Conservation (phyloP, 2,888 invertebrate species). For the Ochlodes sylvanus region DNA sequence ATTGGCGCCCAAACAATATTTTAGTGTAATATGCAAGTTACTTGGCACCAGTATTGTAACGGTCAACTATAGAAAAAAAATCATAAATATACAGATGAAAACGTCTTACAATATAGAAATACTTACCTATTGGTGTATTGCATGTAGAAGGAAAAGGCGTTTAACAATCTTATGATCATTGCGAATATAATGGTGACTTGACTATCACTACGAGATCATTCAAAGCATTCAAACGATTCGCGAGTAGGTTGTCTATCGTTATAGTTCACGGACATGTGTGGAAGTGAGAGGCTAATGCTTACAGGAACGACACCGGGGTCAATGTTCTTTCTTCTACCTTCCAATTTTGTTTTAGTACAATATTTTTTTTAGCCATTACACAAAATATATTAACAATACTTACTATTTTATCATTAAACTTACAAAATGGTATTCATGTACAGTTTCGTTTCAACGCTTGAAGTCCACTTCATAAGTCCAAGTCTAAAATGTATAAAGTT, state of each 20-base stretch:
- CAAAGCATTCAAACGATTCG: conserved; percentile 28
- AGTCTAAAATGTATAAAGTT: background rate
- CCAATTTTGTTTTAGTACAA: conserved; percentile 22
- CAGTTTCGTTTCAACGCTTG: too few relatives aligned
- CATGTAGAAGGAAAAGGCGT: background rate
- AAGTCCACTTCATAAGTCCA: background rate
- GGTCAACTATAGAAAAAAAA: too few relatives aligned
- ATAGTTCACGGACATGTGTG: conserved; percentile 39
- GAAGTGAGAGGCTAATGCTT: conserved; percentile 39
- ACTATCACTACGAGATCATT: conserved; percentile 9
- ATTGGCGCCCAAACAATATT: too few relatives aligned
- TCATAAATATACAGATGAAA: too few relatives aligned
- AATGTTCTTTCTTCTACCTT: conserved; percentile 35
- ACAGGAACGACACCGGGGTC: conserved; percentile 34
- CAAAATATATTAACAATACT: background rate
- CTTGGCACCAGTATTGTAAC: too few relatives aligned
- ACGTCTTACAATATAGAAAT: too few relatives aligned
- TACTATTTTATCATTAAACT: background rate
- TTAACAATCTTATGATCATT: conserved; percentile 17
- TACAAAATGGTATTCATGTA: background rate
- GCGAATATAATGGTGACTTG: conserved; percentile 17
- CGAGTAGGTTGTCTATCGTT: conserved; percentile 31
- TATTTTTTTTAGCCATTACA: background rate
- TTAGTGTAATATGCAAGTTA: too few relatives aligned
- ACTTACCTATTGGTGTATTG: background rate